Conservation (phyloP, 2,888 invertebrate genomes). For the Neoitamus cyanurus region DNA sequence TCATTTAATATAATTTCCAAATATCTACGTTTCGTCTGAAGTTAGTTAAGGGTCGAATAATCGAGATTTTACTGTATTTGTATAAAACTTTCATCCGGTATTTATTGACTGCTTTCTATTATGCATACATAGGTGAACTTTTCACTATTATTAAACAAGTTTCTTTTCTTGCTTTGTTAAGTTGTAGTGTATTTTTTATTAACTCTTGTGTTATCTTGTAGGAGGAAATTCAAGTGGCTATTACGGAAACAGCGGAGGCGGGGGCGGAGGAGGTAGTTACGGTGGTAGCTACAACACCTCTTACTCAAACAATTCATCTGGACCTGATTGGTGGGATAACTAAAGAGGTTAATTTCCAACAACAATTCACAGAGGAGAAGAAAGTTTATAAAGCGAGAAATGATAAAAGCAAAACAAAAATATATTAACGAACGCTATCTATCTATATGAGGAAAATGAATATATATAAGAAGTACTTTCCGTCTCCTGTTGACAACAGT, state of each 20-base stretch:
- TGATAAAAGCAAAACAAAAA: constrained; percentile 10
- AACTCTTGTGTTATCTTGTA: constrained; percentile 45
- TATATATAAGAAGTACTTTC: constrained; percentile 36
- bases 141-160: too few species aligned
- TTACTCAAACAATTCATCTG: constrained; percentile 64
- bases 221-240: constrained; percentile 59
- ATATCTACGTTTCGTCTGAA: too few species aligned
- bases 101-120: too few species aligned
- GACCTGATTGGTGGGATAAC: constrained; percentile 69
- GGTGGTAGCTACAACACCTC: constrained; percentile 67
- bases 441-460: constrained; percentile 16
- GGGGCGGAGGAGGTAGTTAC: constrained; percentile 66
- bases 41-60: too few species aligned
- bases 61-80: too few species aligned
- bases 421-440: constrained; percentile 35
- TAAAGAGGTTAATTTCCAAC: constrained; percentile 54
- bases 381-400: not conserved
- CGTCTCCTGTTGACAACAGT: constrained; percentile 40
- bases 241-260: constrained; percentile 58
- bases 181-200: not conserved
- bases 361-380: constrained; percentile 44
- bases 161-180: not conserved
- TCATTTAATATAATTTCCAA: too few species aligned
- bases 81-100: too few species aligned
- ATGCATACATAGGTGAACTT: too few species aligned